phyloP scores from a whole-genome alignment of 2,797 vertebrate species.

The Caiman crocodilus region DNA sequence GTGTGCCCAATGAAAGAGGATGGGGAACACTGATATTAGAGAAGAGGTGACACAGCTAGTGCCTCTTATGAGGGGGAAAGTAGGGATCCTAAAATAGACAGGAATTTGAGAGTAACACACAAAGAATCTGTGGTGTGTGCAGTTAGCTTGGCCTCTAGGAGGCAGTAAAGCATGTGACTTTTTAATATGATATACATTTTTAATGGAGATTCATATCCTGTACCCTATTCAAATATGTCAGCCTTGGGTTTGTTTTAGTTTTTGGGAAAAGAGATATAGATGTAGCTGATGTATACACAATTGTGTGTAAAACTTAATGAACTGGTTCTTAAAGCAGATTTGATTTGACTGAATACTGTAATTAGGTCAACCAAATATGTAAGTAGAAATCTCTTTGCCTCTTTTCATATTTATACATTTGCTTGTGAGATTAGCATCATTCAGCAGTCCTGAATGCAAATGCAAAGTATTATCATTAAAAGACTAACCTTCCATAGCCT shows the following conservation, averaged over 20 bases:
- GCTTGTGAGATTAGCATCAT: conserved; percentile 10
- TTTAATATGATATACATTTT: neutral
- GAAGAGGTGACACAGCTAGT: too few species aligned
- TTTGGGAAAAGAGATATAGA: neutral
- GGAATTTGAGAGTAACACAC: neutral
- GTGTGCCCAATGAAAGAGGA: neutral
- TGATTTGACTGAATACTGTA: conserved; percentile 31
- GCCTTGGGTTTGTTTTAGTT: neutral
- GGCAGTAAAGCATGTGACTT: neutral
- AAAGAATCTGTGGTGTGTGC: neutral
- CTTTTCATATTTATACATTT: conserved; percentile 57
- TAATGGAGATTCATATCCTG: neutral
- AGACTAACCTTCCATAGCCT: conserved; percentile 40
- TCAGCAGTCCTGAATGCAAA: conserved; percentile 41
- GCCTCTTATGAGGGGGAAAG: too few species aligned
- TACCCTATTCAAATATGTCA: neutral
- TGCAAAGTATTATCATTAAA: conserved; percentile 65
- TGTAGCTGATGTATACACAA: neutral
- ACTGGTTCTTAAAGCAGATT: neutral
- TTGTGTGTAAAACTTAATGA: neutral
- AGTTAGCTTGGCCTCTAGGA: neutral
- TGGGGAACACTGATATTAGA: neutral
- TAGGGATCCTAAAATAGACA: neutral
- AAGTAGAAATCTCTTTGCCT: conserved; percentile 47
- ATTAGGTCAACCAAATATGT: conserved; percentile 41